Base-by-base conservation (phyloP, 2,797 vertebrate genomes). In the Scolopax rusticola region DNA sequence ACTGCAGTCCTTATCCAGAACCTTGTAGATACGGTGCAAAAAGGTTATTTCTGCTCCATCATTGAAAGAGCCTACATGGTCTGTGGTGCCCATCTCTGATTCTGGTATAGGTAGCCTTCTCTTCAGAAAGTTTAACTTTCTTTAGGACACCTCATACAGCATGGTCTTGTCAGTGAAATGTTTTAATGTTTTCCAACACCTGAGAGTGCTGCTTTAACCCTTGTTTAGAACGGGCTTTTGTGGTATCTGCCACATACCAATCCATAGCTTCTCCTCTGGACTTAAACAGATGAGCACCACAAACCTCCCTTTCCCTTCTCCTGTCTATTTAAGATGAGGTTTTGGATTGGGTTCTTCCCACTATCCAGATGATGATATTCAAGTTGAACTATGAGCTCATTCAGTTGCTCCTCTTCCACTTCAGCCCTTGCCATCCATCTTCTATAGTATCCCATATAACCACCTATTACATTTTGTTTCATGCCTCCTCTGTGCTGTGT, bases 21-120 rank as follows among this genome's bases (percentile, higher is more conserved):
- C 38, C 33, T 64, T 8, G 41, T 20, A 81, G 73, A 41, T 12
- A 53, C 0, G 0, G 38, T 20, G 43, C 21, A 48, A 54, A 68
- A 9, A 21, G 30, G 10, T 43, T 47, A 36, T 30, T 94, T 86
- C 27, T 71, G 45, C 32, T 78, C 38, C 20, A 32, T 28, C 15
- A 11, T 12, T n/a, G 65, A 75, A 27, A 41, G 40, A 82, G 28
- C 60, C 47, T 64, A 4, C 0, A 0, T 2, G 13, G 43, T 50
- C n/a, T 40, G n/a, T 28, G 63, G 19, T 53, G 43, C 36, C 36
- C 8, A 1, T 18, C 43, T 28, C 30, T 33, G 32, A 61, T 57
- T 76, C 53, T 61, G 38, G 47, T 21, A 41, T 2, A 4, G n/a
- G 47, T 30, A 60, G 32, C 3, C 2, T 43, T 18, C 30, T 48